These are phyloP conservation scores for Actinia tenebrosa DNA, from an alignment of 64 coral and sea anemone genomes.

Conservation along the genomic window DNA sequence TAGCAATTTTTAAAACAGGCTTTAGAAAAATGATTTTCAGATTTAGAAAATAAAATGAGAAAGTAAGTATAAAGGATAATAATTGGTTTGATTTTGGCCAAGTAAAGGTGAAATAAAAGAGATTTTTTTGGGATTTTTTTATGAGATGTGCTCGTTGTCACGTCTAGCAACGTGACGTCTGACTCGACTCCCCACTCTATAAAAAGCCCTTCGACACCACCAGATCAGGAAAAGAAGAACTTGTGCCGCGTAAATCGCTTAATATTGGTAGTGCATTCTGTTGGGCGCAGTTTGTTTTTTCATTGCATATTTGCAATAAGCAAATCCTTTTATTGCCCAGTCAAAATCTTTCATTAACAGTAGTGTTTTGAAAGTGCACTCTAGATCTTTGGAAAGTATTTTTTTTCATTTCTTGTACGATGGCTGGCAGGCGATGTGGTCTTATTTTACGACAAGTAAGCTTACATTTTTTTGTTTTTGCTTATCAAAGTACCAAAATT, in stretches of 20 bases:
- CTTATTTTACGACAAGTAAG: slow-evolving; percentile 16
- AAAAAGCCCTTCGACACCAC: neutral
- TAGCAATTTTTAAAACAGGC: neutral
- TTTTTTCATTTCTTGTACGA: neutral
- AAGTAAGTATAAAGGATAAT: neutral
- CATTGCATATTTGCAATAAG: neutral
- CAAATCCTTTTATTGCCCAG: neutral
- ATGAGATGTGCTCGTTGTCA: neutral
- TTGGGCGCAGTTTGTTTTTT: neutral
- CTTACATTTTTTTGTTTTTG: neutral
- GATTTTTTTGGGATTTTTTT: neutral
- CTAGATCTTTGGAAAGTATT: neutral
- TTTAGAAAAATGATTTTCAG: neutral
- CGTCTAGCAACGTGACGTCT: neutral
- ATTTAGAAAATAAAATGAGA: neutral
- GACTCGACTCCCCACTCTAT: neutral
- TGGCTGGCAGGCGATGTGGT: slow-evolving; percentile 8
- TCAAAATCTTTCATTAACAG: neutral
- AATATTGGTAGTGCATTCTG: neutral
- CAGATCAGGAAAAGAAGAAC: neutral
- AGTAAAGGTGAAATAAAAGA: neutral
- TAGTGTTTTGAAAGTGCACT: too few relatives aligned
- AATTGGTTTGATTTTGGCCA: neutral
- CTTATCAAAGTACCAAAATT: neutral
- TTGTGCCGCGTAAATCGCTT: neutral